A percentile compares a stretch with the other conserved stretches of the same genome.
Conservation (phyloP, 1,140 invertebrate species). For the Steinernema khuongi region DNA sequence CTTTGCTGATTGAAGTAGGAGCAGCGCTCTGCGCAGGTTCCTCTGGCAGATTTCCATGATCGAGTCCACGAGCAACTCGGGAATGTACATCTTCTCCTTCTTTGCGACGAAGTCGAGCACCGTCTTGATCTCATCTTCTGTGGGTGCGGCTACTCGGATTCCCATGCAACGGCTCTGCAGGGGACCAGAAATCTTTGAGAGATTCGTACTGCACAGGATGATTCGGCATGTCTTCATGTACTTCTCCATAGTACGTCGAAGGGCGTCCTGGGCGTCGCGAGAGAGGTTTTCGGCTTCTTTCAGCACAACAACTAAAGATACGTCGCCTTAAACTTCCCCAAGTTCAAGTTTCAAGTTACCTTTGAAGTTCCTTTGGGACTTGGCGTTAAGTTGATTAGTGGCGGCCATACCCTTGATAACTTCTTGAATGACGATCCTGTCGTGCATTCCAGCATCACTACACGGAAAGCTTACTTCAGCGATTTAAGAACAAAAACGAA, state of each 20-base stretch:
- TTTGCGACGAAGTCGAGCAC: not conserved
- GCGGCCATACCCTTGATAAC: slow-evolving; percentile 93
- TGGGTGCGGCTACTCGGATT: slow-evolving; percentile 81
- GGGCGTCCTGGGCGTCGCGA: slow-evolving; percentile 93
- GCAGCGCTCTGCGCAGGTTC: slow-evolving; percentile 84
- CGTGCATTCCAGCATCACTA: slow-evolving; percentile 90
- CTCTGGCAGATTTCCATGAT: slow-evolving; percentile 72
- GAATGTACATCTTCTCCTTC: slow-evolving; percentile 21
- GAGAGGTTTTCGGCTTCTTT: slow-evolving; percentile 92
- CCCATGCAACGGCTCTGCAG: slow-evolving; percentile 87
- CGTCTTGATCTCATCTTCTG: slow-evolving; percentile 68
- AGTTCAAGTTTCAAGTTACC: slow-evolving; percentile 61
- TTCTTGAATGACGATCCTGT: slow-evolving; percentile 93
- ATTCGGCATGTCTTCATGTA: slow-evolving; percentile 89
- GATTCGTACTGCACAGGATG: slow-evolving; percentile 88
- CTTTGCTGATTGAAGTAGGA: slow-evolving; percentile 88
- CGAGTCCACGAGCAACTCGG: slow-evolving; percentile 1
- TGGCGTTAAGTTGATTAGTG: slow-evolving; percentile 82
- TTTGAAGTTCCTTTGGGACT: slow-evolving; percentile 76
- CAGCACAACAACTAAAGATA: slow-evolving; percentile 75
- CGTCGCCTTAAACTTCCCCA: not conserved
- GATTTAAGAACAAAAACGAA: slow-evolving; percentile 44
- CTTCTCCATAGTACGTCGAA: slow-evolving; percentile 98
- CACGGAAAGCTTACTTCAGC: slow-evolving; percentile 34
- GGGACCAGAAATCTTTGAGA: slow-evolving; percentile 86